These are phyloP conservation scores for Cryptocephalus moraei DNA, from an alignment of 2,888 invertebrate genomes.

Conservation along the genomic window DNA sequence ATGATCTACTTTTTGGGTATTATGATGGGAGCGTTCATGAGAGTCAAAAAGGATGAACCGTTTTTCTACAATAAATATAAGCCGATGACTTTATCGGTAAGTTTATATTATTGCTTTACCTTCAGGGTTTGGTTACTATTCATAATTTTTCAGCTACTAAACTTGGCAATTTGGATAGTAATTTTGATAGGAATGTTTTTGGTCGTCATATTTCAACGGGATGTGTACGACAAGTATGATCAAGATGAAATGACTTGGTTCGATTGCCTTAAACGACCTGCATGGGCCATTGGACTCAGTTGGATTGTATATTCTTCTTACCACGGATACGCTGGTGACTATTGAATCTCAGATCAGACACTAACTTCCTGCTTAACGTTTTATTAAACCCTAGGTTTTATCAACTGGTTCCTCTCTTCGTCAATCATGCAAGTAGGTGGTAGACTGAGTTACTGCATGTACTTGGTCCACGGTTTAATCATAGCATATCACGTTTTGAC, in stretches of 20 bases:
- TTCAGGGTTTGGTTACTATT: too few species aligned
- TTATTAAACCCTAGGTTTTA: constrained; percentile 32
- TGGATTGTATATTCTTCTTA: constrained; percentile 18
- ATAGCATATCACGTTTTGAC: constrained; percentile 6
- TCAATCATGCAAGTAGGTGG: constrained; percentile 43
- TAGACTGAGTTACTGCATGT: constrained; percentile 45
- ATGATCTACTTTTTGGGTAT: constrained; percentile 18
- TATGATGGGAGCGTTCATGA: constrained; percentile 17
- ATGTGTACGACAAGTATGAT: background rate
- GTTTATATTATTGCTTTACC: background rate
- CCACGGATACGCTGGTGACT: constrained; percentile 18
- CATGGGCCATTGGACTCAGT: constrained; percentile 14
- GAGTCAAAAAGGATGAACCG: constrained; percentile 12
- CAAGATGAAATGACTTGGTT: too few species aligned
- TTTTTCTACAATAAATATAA: constrained; percentile 7
- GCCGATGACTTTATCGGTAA: background rate
- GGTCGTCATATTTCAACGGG: constrained; percentile 4
- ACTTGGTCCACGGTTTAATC: constrained; percentile 22
- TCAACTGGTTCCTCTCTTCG: constrained; percentile 44
- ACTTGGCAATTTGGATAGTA: constrained; percentile 11
- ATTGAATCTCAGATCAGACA: background rate
- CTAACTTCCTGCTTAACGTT: background rate
- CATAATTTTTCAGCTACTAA: constrained; percentile 6
- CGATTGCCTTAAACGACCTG: constrained; percentile 10
- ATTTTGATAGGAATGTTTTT: constrained; percentile 7